phyloP scores from a whole-genome alignment of 2,888 invertebrate species.

The Cepaea hortensis region DNA sequence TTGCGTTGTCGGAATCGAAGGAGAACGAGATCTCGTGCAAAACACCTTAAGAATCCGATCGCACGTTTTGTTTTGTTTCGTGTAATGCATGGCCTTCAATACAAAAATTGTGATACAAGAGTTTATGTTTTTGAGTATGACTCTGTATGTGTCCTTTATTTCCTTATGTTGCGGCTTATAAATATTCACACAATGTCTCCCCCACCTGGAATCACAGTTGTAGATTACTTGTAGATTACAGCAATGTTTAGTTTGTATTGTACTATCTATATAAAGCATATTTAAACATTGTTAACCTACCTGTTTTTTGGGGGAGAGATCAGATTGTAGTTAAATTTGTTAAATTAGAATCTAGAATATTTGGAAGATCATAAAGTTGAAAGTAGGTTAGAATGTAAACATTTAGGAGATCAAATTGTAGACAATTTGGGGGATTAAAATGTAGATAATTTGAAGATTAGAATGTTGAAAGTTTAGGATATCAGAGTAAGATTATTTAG shows the following conservation, averaged over 20 bases:
- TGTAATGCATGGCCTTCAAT: slow-evolving; percentile 41
- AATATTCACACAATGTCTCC: not conserved
- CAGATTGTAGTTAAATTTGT: no score
- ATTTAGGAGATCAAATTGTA: no score
- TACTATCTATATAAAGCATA: no score
- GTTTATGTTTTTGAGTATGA: slow-evolving; percentile 48
- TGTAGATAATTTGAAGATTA: no score
- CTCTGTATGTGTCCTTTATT: slow-evolving; percentile 29
- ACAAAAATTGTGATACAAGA: slow-evolving; percentile 44
- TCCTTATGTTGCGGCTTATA: slow-evolving; percentile 25
- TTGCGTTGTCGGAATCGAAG: not conserved
- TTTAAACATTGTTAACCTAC: no score
- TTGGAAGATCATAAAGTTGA: no score
- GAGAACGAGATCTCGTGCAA: not conserved
- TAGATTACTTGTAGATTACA: not conserved
- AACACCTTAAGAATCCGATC: slow-evolving; percentile 2
- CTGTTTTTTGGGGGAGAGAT: no score
- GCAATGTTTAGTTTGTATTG: not conserved
- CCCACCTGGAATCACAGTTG: not conserved
- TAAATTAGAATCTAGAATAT: no score
- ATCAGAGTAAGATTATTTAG: no score
- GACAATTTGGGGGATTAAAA: no score
- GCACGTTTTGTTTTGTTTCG: slow-evolving; percentile 17
- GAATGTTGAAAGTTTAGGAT: no score
- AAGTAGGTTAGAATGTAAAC: no score